These are phyloP conservation scores for Bambusicola thoracicus DNA, from an alignment of 2,113 vertebrate species.

Conservation along the genomic window DNA sequence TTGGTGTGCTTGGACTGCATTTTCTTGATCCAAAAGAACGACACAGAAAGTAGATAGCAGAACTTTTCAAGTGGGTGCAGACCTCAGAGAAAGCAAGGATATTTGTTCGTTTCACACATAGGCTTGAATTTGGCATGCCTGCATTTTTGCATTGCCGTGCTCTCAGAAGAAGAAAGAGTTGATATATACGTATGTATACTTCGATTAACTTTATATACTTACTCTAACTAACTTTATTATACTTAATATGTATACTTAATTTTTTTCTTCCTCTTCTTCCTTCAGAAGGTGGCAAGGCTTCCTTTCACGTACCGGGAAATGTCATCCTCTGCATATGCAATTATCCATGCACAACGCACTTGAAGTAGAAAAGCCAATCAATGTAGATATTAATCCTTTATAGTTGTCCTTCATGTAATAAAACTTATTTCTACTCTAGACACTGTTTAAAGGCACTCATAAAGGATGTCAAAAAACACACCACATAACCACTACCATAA, in stretches of 20 bases:
- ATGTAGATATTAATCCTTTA: conserved; percentile 6
- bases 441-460: neutral
- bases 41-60: neutral
- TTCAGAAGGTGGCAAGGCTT: neutral
- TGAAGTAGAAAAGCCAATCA: conserved; percentile 20
- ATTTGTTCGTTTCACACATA: neutral
- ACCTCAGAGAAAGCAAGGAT: neutral
- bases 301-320: conserved; percentile 15
- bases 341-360: neutral
- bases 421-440: neutral
- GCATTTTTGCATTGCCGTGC: neutral
- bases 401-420: neutral
- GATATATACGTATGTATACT: neutral
- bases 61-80: neutral
- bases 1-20: neutral
- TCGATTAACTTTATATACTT: no score
- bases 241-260: neutral
- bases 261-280: neutral
- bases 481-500: neutral
- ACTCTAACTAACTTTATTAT: no score
- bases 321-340: neutral
- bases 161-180: conserved; percentile 10
- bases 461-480: neutral
- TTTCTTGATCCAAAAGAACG: neutral
- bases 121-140: fast-evolving